Percentiles rank a stretch among this genome's conserved stretches.
Conservation (phyloP, 2,797 vertebrate species). For the Diplodus sargus region DNA sequence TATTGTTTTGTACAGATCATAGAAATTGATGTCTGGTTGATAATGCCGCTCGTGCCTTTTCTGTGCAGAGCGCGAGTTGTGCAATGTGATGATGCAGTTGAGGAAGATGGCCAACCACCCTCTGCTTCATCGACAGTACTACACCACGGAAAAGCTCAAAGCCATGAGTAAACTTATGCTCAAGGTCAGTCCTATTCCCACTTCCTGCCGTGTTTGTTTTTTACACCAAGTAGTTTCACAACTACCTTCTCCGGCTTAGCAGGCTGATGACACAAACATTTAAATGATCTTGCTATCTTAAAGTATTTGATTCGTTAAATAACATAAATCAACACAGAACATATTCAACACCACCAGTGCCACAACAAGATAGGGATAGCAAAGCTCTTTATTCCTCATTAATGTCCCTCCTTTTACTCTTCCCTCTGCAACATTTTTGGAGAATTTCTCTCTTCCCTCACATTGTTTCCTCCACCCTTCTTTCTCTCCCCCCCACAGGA, state of each 20-base stretch:
- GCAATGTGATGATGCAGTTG: conserved; percentile 97
- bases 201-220: background rate
- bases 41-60: background rate
- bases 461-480: background rate
- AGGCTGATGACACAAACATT: background rate
- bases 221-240: background rate
- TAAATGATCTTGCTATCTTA: background rate
- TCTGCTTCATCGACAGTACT: conserved; percentile 94
- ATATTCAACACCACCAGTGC: background rate
- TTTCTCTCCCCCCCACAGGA: conserved; percentile 83
- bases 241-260: background rate
- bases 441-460: background rate
- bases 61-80: conserved; percentile 88
- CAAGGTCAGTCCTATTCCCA: conserved; percentile 82
- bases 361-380: background rate
- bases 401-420: background rate
- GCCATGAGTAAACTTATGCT: conserved; percentile 96
- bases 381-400: background rate
- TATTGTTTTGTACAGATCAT: background rate
- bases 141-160: conserved; percentile 91
- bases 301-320: background rate
- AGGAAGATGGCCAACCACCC: conserved; percentile 99
- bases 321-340: background rate
- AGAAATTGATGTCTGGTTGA: background rate
- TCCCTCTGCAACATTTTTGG: background rate